A percentile compares a stretch with the other conserved stretches of the same genome.
Conservation (phyloP, 2,888 invertebrate species). For the Chrysolina oricalcia region DNA sequence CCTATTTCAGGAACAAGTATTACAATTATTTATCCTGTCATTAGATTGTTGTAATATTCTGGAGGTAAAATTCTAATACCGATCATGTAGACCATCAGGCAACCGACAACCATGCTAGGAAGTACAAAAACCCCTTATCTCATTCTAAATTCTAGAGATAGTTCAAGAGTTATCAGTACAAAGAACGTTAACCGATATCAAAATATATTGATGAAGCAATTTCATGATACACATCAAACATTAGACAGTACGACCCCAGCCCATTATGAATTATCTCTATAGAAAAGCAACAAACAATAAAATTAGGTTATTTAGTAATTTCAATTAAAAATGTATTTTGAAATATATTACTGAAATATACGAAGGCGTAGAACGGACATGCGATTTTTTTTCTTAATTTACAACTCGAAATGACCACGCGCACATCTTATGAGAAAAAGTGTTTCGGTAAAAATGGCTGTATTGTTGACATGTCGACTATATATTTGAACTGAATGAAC, state of each 20-base stretch:
- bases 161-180: not conserved
- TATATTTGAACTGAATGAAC: too few species aligned
- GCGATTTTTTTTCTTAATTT: too few species aligned
- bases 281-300: not conserved
- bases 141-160: not conserved
- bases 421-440: too few species aligned
- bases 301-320: not conserved
- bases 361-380: too few species aligned
- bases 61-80: not conserved
- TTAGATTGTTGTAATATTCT: too few species aligned
- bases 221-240: too few species aligned
- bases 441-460: too few species aligned
- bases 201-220: not conserved
- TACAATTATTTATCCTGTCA: too few species aligned
- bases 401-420: too few species aligned
- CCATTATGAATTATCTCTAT: not conserved
- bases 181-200: not conserved
- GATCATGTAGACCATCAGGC: not conserved
- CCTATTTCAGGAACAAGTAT: too few species aligned
- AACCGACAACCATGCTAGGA: not conserved
- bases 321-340: not conserved
- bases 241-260: slow-evolving; percentile 1
- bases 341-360: too few species aligned
- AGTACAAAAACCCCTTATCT: not conserved
- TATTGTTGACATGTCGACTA: too few species aligned